Base-by-base conservation (phyloP, 2,797 vertebrate species). In the Clangula hyemalis region DNA sequence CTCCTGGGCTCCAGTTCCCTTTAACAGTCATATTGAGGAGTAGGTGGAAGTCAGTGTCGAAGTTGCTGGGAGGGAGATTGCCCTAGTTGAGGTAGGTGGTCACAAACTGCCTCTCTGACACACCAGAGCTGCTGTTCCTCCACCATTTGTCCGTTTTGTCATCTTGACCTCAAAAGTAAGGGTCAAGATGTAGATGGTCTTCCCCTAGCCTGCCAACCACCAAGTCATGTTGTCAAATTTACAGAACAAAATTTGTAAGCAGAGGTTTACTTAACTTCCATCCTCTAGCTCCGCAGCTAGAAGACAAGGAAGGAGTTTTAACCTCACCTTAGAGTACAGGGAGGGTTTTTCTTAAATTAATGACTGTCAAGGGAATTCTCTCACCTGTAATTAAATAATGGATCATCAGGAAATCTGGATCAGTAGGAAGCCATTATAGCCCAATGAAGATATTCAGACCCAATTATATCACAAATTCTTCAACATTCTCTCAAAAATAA, bases 41-140 rank as follows among this genome's bases (percentile, higher is more conserved):
- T 0, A 34, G 49, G 28, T 13, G 6, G 60, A 36, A 57, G 30
- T 4, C 21, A 0, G 38, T 34, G 54, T 34, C 49, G 24, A 51
- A 51, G 49, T 54, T 49, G 49, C 27, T 22, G 36, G 43, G 57
- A 76, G 11, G 39, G 34, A 57, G 57, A 49, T 36, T 34, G 38
- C 70, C 47, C 28, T 14, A 24, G 18, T 22, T 6, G 13, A 62
- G 41, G 34, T 2, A 11, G 47, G 12, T 2, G 0, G 32, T 24
- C 65, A 28, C 65, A 51, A 43, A 76, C 41, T 32, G 24, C n/a
- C 49, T 36, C 64, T 70, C 47, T 30, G n/a, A 57, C 16, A 22
- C 2, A 8, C 34, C 27, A 34, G 8, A 62, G 49, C 87, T 70
- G 36, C 72, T 87, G 75, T 58, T 70, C 14, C 34, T 82, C 57